phyloP scores from a whole-genome alignment of 2,797 vertebrate genomes.

The Hypotaenidia okinawae region DNA sequence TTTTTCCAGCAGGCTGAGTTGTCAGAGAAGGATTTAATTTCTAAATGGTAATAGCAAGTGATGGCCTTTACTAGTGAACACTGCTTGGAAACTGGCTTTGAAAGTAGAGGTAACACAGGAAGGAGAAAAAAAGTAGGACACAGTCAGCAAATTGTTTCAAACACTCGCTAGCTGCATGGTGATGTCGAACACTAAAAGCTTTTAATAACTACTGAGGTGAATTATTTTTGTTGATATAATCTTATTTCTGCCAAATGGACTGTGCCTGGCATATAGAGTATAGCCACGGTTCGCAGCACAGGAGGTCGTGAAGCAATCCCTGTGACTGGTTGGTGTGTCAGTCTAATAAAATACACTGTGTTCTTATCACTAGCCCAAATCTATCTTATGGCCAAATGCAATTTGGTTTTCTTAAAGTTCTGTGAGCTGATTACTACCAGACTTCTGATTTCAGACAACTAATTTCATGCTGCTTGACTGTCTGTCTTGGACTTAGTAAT shows the following conservation, averaged over 20 bases:
- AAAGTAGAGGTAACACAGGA: background rate
- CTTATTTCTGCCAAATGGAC: background rate
- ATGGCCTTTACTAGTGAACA: background rate
- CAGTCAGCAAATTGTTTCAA: background rate
- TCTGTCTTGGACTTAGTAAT: background rate
- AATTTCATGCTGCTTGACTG: background rate
- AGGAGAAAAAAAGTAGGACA: background rate
- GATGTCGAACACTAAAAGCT: background rate
- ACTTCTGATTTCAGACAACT: background rate
- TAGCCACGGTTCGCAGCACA: background rate
- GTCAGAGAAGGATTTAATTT: conserved; percentile 19
- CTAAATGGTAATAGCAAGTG: conserved; percentile 2
- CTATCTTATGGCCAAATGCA: background rate
- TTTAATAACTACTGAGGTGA: background rate
- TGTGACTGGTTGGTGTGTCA: background rate
- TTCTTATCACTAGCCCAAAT: background rate
- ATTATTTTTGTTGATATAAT: background rate
- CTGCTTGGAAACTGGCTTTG: conserved; percentile 9
- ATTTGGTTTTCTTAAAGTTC: background rate
- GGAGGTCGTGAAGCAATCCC: too few relatives aligned
- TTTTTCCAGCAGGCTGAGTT: background rate
- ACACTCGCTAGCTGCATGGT: background rate
- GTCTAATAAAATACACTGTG: background rate
- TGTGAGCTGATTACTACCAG: background rate
- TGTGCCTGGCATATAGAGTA: background rate